Conservation (phyloP, 92 coral and sea anemone species). For the Heliopora coerulea region DNA sequence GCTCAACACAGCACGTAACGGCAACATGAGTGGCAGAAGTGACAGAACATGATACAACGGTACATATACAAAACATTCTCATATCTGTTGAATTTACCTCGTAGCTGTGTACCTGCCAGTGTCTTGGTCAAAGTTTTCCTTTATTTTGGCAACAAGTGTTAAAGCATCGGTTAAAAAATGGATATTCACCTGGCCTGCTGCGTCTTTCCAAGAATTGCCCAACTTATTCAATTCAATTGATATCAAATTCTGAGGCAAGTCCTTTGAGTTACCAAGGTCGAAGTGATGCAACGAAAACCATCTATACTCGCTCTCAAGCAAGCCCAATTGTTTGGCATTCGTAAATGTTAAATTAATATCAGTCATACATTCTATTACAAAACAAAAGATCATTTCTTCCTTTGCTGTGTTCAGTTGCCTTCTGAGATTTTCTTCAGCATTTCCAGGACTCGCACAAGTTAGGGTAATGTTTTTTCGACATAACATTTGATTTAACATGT, state of each 20-base stretch:
- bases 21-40: too few species aligned
- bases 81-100: neutral
- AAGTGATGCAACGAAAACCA: constrained; percentile 1
- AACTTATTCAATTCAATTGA: constrained; percentile 13
- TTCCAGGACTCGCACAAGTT: neutral
- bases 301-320: constrained; percentile 8
- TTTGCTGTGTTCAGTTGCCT: neutral
- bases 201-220: neutral
- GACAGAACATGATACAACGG: too few species aligned
- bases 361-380: neutral
- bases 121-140: neutral
- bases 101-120: neutral
- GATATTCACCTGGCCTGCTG: neutral
- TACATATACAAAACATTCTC: too few species aligned
- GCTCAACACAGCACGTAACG: too few species aligned
- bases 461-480: neutral
- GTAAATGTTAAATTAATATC: neutral
- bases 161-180: constrained; percentile 13
- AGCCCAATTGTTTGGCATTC: neutral
- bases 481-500: constrained; percentile 2
- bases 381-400: constrained; percentile 7
- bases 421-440: neutral
- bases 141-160: neutral
- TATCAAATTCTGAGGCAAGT: constrained; percentile 42
- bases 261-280: constrained; percentile 13